These are phyloP conservation scores for Pinctada fucata DNA, from an alignment of 2,888 invertebrate genomes.

Conservation along the genomic window DNA sequence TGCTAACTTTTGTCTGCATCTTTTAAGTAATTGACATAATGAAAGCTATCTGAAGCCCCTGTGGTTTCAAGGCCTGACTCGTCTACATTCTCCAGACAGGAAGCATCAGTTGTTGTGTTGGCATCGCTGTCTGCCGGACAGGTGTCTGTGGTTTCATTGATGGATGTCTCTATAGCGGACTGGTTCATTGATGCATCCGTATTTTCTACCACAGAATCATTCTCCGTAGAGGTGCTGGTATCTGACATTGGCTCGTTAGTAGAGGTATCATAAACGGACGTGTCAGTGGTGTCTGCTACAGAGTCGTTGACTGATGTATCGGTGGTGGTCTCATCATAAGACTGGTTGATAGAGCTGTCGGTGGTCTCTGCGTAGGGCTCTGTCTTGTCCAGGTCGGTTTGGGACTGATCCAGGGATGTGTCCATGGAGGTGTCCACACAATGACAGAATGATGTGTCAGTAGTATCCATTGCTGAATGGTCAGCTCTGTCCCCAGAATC, in stretches of 20 bases:
- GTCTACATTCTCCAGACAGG: constrained; percentile 12
- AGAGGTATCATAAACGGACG: neutral
- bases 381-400: neutral
- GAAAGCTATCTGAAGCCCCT: constrained; percentile 38
- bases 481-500: neutral
- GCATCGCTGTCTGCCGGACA: neutral
- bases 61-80: constrained; percentile 38
- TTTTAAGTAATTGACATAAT: constrained; percentile 28
- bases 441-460: constrained; percentile 10
- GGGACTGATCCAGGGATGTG: neutral
- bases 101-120: neutral
- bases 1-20: neutral
- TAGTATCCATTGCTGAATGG: constrained; percentile 7
- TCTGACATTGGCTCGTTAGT: neutral
- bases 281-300: neutral
- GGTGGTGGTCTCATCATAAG: neutral
- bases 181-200: neutral
- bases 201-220: neutral
- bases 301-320: neutral
- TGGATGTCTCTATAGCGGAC: neutral
- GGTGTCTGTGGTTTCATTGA: neutral
- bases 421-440: neutral
- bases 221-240: neutral
- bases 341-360: neutral
- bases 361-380: neutral